phyloP scores from a whole-genome alignment of 2,888 invertebrate genomes.

The Drosophila histrio region DNA sequence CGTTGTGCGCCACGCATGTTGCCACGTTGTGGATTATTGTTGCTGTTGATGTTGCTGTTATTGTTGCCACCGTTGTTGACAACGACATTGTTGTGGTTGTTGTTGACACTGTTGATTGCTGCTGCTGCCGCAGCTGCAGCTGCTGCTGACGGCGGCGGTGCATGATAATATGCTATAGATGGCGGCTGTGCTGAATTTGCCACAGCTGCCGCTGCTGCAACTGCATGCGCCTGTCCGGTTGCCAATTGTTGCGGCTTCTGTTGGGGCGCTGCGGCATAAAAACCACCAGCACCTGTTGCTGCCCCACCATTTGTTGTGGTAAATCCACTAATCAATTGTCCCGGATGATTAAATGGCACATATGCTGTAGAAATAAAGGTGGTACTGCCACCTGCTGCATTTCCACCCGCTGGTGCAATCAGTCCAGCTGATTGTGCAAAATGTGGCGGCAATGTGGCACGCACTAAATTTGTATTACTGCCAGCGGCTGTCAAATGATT shows the following conservation, averaged over 20 bases:
- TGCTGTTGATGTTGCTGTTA: slow-evolving; percentile 13
- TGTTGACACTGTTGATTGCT: slow-evolving; percentile 35
- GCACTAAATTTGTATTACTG: slow-evolving; percentile 52
- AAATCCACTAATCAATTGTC: slow-evolving; percentile 47
- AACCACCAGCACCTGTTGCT: slow-evolving; percentile 32
- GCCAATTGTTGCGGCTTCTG: slow-evolving; percentile 55
- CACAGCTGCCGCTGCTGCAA: neutral
- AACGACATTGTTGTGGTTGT: slow-evolving; percentile 11
- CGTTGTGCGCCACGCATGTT: slow-evolving; percentile 49
- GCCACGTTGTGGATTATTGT: slow-evolving; percentile 47
- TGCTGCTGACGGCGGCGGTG: slow-evolving; percentile 12
- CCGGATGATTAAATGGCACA: slow-evolving; percentile 46
- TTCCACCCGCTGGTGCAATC: slow-evolving; percentile 49
- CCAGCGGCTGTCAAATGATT: slow-evolving; percentile 36
- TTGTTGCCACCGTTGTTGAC: slow-evolving; percentile 17
- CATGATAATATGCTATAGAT: slow-evolving; percentile 36
- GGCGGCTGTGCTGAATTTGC: slow-evolving; percentile 27
- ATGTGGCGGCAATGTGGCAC: slow-evolving; percentile 48
- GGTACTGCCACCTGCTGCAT: slow-evolving; percentile 28
- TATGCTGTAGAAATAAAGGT: slow-evolving; percentile 48
- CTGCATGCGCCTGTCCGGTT: slow-evolving; percentile 40
- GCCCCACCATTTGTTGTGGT: slow-evolving; percentile 50
- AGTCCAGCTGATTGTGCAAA: slow-evolving; percentile 65
- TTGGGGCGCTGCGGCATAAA: slow-evolving; percentile 36
- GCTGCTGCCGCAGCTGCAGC: slow-evolving; percentile 5